Percentiles rank a stretch among this genome's conserved stretches.
phyloP scores from a whole-genome alignment of 2,113 vertebrate species.

The Epinephelus lanceolatus region DNA sequence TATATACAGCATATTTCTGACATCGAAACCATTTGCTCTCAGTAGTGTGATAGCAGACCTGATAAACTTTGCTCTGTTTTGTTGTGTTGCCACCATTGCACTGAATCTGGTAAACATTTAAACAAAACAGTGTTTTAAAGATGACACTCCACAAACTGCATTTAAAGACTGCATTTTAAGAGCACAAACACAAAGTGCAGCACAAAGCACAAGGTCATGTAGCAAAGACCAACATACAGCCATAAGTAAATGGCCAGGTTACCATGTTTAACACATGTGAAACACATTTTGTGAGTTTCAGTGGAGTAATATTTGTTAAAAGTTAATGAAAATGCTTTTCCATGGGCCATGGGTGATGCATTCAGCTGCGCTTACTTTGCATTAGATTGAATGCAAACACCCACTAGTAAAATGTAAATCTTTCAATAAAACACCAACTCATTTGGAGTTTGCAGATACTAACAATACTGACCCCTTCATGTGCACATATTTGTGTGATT shows the following conservation, averaged over 20 bases:
- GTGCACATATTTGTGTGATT: neutral
- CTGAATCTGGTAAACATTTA: slow-evolving; percentile 46
- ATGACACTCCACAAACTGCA: neutral
- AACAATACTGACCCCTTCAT: neutral
- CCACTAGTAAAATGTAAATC: neutral
- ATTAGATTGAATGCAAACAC: too few relatives aligned
- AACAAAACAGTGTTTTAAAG: neutral
- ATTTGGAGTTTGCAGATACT: neutral
- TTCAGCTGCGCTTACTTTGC: too few relatives aligned
- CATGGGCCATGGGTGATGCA: too few relatives aligned
- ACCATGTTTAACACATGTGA: too few relatives aligned
- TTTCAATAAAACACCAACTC: neutral
- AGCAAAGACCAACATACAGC: too few relatives aligned
- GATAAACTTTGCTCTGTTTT: slow-evolving; percentile 76
- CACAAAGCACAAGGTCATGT: too few relatives aligned
- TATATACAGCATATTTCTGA: neutral
- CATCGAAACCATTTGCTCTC: slow-evolving; percentile 78
- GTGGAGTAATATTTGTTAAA: too few relatives aligned
- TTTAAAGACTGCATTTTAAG: too few relatives aligned
- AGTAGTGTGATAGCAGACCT: slow-evolving; percentile 79
- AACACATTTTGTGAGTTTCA: too few relatives aligned
- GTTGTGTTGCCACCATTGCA: slow-evolving; percentile 64
- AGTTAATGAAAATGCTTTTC: too few relatives aligned
- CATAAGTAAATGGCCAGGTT: too few relatives aligned
- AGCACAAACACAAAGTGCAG: too few relatives aligned